Base-by-base conservation (phyloP, 2,797 vertebrate species). In the Silurus aristotelis region DNA sequence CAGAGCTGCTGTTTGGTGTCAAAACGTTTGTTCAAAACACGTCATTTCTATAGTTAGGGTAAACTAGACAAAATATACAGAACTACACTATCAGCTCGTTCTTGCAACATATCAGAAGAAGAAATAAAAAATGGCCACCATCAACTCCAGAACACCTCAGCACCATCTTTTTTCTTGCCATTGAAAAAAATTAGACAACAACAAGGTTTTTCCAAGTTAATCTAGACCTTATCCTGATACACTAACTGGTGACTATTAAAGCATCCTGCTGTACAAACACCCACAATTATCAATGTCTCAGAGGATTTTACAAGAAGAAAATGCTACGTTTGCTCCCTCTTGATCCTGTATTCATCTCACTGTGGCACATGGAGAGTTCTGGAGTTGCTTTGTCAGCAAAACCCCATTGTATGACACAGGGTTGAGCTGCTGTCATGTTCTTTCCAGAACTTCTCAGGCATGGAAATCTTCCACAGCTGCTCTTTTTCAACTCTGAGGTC, bases 311-410 rank as follows among this genome's bases (percentile, higher is more conserved):
- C 31, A 12, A 66, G 70, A 68, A 38, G 82, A 75, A 81, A 58
- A 88, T 38, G 73, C 19, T 63, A 63, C 83, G 82, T 82, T 73
- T 81, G 76, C 80, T 83, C 27, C 38, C 89, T 90, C 83, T 89
- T 90, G 88, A 89, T 86, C 85, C 80, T 84, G 86, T 78, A 85
- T 91, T 91, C 85, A 91, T 91, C 91, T 90, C 81, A 73, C 85
- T 71, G 88, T 87, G 81, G 84, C 84, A 89, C 86, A 88, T 72
- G 87, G 84, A 89, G 87, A 86, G 89, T 91, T 93, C 66, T 14
- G 91, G 87, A 93, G 88, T 88, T 92, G 92, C 90, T 85, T 73
- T 89, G 89, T 93, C 91, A 92, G 92, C 91, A 90, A 81, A 86
- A 86, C 82, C 22, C 66, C 78, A 66, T 80, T 86, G 82, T 82